A percentile compares a stretch with the other conserved stretches of the same genome.
These are phyloP conservation scores for Alces alces DNA, from an alignment of 2,113 vertebrate species.

Conservation along the genomic window DNA sequence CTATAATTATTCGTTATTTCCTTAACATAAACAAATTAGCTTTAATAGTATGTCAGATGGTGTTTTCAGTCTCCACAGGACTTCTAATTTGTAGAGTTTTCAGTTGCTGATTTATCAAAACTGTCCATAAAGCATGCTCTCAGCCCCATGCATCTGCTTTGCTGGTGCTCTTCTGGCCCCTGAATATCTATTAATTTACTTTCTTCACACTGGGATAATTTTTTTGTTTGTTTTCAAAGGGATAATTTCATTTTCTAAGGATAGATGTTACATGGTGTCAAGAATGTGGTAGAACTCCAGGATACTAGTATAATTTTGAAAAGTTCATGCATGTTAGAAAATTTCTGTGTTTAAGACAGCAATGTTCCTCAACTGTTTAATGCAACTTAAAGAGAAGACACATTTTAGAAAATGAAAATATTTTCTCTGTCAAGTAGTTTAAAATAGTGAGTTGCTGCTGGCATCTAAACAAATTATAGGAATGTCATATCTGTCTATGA, in stretches of 20 bases:
- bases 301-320: background rate
- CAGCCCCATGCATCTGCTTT: background rate
- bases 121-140: background rate
- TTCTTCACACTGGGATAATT: background rate
- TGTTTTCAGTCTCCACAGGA: conserved; percentile 30
- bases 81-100: conserved; percentile 34
- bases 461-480: background rate
- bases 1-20: conserved; percentile 53
- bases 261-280: background rate
- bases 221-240: background rate
- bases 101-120: conserved; percentile 38
- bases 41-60: background rate
- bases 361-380: background rate
- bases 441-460: background rate
- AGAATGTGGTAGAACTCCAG: background rate
- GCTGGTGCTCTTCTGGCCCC: background rate
- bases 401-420: background rate
- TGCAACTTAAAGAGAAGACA: background rate
- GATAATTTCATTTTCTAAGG: conserved; percentile 20
- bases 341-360: background rate
- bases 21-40: conserved; percentile 62
- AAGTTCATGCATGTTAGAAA: conserved; percentile 11
- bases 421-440: background rate
- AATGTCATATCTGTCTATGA: background rate
- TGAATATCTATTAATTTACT: background rate